Base-by-base conservation (phyloP, 2,888 invertebrate genomes). In the Rhogogaster chlorosoma region DNA sequence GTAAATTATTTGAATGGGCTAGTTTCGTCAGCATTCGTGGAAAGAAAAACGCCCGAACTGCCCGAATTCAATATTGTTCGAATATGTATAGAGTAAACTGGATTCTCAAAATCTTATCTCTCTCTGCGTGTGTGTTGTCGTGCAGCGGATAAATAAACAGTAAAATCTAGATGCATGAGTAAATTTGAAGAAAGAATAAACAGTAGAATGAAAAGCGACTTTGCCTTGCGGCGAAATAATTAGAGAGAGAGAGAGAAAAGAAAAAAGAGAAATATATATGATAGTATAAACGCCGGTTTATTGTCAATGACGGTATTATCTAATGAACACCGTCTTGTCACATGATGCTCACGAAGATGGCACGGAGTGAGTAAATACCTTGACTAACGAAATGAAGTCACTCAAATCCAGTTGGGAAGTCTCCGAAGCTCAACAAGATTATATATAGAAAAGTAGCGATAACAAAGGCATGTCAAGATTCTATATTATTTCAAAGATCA, bases 281-380 rank as follows among this genome's bases (percentile, higher is more conserved):
- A n/a, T 1, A 2, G 53, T 53, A 1, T n/a, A 53, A 53, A 53
- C 18, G 18, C 53, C 10, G n/a, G 18, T 18, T 73, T 73, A 26
- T 73, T 73, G 22, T 42, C 6, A 45, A 29, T 73, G 73, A 45
- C 42, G 73, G 45, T n/a, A 73, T 42, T 42, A 42, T 42, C 42
- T 73, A n/a, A 18, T 18, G 38, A 71, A 32, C 73, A 73, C 73
- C 38, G n/a, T 26, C 12, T 73, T 22, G 73, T 73, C 73, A 73
- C 73, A 73, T 73, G 73, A 42, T 73, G 22, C 38, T 26, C 73
- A 73, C 73, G 73, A 45, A 73, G 42, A 73, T 22, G 22, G 2
- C 73, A 73, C 73, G n/a, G 10, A 12, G 22, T 22, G 1, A 7
- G 42, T 73, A 42, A 73, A 73, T 18, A 73, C 22, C 42, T 42